Percentiles rank a stretch among this genome's conserved stretches.
phyloP scores from a whole-genome alignment of 2,888 invertebrate species.

The Catocala fraxini region DNA sequence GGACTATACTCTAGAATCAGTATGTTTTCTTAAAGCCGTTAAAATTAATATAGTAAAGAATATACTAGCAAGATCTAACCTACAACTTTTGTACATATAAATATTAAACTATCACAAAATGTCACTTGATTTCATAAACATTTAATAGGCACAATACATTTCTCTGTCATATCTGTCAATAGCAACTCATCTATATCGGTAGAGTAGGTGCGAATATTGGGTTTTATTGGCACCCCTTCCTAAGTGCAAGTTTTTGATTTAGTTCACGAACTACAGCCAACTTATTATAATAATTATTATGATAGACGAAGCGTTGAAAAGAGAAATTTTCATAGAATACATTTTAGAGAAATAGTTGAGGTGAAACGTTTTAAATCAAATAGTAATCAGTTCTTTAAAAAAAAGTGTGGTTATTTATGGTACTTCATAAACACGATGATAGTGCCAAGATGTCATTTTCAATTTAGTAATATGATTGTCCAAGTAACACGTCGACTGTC shows the following conservation, averaged over 20 bases:
- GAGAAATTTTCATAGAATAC: background rate
- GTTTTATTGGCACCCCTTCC: slow-evolving; percentile 48
- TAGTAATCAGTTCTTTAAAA: slow-evolving; percentile 28
- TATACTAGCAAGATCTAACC: background rate
- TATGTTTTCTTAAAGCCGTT: too few species aligned
- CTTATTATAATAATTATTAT: slow-evolving; percentile 20
- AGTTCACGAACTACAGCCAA: slow-evolving; percentile 42
- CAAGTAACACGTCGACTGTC: slow-evolving; percentile 23
- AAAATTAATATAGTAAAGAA: background rate
- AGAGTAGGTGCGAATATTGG: slow-evolving; percentile 49
- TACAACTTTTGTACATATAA: background rate
- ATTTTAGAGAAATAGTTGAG: slow-evolving; percentile 10
- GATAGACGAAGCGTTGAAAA: slow-evolving; percentile 9
- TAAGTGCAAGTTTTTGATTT: slow-evolving; percentile 49
- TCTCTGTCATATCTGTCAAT: slow-evolving; percentile 16
- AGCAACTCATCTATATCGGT: slow-evolving; percentile 23
- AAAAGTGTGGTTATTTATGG: slow-evolving; percentile 32
- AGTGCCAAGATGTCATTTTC: slow-evolving; percentile 45
- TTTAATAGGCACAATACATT: slow-evolving; percentile 17
- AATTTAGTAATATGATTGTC: slow-evolving; percentile 38
- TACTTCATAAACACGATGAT: slow-evolving; percentile 25
- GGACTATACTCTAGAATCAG: too few species aligned
- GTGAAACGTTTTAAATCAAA: slow-evolving; percentile 31
- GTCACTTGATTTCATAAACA: background rate
- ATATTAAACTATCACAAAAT: too few species aligned